These are phyloP conservation scores for Lophotis ruficrista DNA, from an alignment of 2,113 vertebrate species.

Conservation along the genomic window DNA sequence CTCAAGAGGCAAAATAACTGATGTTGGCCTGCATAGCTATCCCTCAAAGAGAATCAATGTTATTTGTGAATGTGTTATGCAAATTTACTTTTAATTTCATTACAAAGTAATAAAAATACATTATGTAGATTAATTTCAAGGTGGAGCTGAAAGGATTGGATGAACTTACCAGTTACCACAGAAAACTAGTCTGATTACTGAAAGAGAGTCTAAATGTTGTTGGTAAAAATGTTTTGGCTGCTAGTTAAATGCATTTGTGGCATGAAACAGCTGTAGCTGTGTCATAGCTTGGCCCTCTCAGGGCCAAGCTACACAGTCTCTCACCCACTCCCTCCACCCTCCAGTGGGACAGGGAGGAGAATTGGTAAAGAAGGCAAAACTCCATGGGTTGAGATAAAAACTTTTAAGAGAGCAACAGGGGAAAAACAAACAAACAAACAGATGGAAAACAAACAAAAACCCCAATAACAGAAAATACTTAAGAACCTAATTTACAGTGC, in stretches of 20 bases:
- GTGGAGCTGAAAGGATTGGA: neutral
- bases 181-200: neutral
- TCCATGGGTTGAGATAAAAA: too few relatives aligned
- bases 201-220: neutral
- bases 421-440: too few relatives aligned
- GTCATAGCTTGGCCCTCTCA: too few relatives aligned
- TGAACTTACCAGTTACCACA: neutral
- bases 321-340: too few relatives aligned
- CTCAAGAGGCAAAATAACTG: neutral
- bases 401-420: too few relatives aligned
- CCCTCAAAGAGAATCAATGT: neutral
- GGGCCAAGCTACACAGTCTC: too few relatives aligned
- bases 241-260: neutral
- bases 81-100: neutral
- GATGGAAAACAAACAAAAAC: too few relatives aligned
- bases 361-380: too few relatives aligned
- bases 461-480: too few relatives aligned
- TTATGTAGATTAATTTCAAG: neutral
- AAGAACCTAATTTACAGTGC: too few relatives aligned
- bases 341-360: too few relatives aligned
- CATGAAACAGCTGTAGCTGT: neutral
- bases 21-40: neutral
- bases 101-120: neutral
- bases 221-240: neutral
- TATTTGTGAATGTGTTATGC: neutral